Percentiles rank a stretch among this genome's conserved stretches.
phyloP scores from a whole-genome alignment of 2,113 vertebrate species.

The Morone chrysops region DNA sequence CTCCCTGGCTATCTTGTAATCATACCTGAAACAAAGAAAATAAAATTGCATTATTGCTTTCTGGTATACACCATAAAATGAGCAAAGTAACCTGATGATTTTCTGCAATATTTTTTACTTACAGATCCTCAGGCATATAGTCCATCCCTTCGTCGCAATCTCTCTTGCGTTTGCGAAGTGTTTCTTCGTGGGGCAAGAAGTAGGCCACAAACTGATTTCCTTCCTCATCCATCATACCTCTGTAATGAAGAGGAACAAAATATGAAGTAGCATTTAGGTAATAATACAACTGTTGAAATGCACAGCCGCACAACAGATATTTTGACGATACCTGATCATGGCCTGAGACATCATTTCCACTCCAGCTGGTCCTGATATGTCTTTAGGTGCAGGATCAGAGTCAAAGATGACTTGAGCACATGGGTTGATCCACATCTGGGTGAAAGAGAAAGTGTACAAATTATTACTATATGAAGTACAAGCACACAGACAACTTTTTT shows the following conservation, averaged over 20 bases:
- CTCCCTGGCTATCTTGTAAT: constrained; percentile 96
- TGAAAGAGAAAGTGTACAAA: not conserved
- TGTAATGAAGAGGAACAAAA: constrained; percentile 58
- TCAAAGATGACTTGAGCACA: constrained; percentile 97
- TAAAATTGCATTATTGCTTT: not conserved
- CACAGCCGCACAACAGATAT: not conserved
- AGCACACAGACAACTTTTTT: no score
- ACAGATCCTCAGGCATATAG: constrained; percentile 94
- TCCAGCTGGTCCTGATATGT: constrained; percentile 85
- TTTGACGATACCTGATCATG: constrained; percentile 90
- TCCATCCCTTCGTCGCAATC: constrained; percentile 92
- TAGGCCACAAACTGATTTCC: constrained; percentile 98
- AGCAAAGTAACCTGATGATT: not conserved
- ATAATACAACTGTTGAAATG: not conserved
- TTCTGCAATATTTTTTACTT: constrained; percentile 35
- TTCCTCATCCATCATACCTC: constrained; percentile 98
- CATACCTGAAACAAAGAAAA: constrained; percentile 85
- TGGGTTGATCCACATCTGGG: constrained; percentile 97
- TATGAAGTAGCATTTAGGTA: not conserved
- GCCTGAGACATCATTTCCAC: constrained; percentile 98
- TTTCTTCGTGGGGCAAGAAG: constrained; percentile 94
- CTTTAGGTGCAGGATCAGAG: constrained; percentile 94
- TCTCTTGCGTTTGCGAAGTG: constrained; percentile 92
- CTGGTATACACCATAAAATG: no score
- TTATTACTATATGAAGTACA: not conserved